Conservation (phyloP, 2,888 invertebrate species). For the Drosophila quasianomalipes region DNA sequence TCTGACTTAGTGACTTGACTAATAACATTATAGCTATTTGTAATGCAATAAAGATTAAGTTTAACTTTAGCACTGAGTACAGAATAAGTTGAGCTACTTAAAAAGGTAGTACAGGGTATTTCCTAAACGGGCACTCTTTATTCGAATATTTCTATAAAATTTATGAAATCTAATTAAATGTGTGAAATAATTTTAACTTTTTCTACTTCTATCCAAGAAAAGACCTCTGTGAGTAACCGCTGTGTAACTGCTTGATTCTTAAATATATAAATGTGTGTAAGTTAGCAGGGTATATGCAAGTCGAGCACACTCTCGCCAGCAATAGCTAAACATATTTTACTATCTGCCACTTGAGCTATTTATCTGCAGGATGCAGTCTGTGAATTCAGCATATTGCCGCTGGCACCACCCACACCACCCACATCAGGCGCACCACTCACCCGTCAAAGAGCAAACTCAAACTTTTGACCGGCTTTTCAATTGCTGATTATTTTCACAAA, state of each 20-base stretch:
- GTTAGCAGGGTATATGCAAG: neutral
- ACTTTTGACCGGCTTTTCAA: conserved; percentile 29
- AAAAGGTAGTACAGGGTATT: neutral
- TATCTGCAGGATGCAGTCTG: conserved; percentile 61
- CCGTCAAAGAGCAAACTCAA: conserved; percentile 8
- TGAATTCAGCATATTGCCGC: conserved; percentile 2
- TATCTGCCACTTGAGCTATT: conserved; percentile 57
- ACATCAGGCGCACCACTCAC: neutral
- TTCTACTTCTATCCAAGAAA: no score
- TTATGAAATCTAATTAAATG: neutral
- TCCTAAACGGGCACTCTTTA: neutral
- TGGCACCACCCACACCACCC: conserved; percentile 3
- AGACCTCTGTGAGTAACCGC: no score
- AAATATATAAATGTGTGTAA: neutral
- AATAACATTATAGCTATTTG: neutral
- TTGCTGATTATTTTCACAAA: conserved; percentile 39
- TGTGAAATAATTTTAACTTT: neutral
- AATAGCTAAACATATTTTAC: conserved; percentile 10
- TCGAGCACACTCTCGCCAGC: neutral
- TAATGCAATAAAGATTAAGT: neutral
- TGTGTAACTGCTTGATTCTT: neutral
- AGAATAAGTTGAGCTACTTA: neutral
- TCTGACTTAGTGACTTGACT: neutral
- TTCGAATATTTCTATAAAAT: no score
- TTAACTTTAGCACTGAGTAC: neutral